Conservation (phyloP, 2,797 vertebrate species). For the Girardinus metallicus region DNA sequence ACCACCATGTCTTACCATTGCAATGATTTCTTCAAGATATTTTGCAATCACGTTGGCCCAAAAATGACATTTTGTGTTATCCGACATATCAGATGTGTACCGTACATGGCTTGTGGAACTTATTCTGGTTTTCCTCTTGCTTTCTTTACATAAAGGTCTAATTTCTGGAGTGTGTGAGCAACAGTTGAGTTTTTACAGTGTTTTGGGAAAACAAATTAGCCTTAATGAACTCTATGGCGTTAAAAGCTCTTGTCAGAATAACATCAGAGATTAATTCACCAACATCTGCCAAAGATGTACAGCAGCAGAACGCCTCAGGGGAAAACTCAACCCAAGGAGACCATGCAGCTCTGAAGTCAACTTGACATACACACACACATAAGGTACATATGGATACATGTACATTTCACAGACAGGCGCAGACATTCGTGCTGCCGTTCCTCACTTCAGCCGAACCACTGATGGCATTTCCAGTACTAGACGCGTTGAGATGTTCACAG, state of each 20-base stretch:
- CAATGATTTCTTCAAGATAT: not conserved
- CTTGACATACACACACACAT: not conserved
- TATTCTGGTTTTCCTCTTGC: not conserved
- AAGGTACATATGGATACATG: not conserved
- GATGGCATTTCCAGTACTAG: slow-evolving; percentile 60
- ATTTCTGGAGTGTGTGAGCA: not conserved
- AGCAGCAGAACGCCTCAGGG: not conserved
- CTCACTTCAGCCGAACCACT: slow-evolving; percentile 32
- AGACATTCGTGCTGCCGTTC: slow-evolving; percentile 5
- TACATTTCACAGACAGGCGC: not conserved
- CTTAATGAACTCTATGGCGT: slow-evolving; percentile 6
- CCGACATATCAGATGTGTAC: not conserved
- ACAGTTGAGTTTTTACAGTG: not conserved
- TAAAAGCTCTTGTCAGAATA: slow-evolving; percentile 11
- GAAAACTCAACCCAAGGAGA: slow-evolving; percentile 12
- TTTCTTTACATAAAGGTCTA: not conserved
- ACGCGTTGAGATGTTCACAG: slow-evolving; percentile 24
- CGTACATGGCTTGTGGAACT: not conserved
- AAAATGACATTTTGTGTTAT: not conserved
- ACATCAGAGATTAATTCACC: slow-evolving; percentile 16
- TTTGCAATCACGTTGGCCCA: too few relatives aligned
- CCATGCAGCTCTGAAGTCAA: not conserved
- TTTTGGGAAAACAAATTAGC: slow-evolving; percentile 1
- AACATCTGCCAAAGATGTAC: slow-evolving; percentile 15
- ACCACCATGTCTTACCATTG: not conserved